Conservation (phyloP, 2,113 vertebrate species). For the Agapornis roseicollis region DNA sequence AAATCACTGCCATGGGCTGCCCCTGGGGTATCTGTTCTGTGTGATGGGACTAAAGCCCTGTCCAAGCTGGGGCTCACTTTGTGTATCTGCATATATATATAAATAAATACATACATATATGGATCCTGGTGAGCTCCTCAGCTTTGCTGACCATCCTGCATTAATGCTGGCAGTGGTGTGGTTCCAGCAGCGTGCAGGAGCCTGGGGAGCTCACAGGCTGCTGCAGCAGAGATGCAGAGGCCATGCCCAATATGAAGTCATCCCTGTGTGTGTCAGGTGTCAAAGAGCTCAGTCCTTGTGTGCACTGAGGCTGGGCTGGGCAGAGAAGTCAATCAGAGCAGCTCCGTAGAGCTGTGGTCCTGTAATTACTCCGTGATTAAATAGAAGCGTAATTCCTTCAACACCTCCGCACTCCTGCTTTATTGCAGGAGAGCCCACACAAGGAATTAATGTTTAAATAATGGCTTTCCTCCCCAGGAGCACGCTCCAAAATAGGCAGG, state of each 20-base stretch:
- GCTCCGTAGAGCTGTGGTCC: not conserved
- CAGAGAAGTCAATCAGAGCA: not conserved
- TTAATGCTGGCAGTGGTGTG: not conserved
- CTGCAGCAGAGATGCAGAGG: not conserved
- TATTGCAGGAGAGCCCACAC: slow-evolving; percentile 52
- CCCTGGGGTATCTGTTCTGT: no score
- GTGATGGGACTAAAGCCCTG: not conserved
- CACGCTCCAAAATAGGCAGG: not conserved
- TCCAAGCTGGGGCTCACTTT: not conserved
- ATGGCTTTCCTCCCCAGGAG: slow-evolving; percentile 20
- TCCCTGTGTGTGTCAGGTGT: not conserved
- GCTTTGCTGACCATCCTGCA: not conserved
- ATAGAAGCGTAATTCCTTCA: slow-evolving; percentile 37
- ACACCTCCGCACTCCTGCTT: slow-evolving; percentile 29
- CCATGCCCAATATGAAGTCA: fast-evolving
- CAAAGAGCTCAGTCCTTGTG: not conserved
- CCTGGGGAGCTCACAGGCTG: fast-evolving
- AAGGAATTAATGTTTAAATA: slow-evolving; percentile 52
- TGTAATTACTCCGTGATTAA: slow-evolving; percentile 45
- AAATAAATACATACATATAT: fast-evolving
- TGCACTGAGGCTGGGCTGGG: not conserved
- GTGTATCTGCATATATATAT: fast-evolving
- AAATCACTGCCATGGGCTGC: fast-evolving
- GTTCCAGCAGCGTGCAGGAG: not conserved
- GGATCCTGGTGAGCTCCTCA: not conserved